These are phyloP conservation scores for Tiliqua scincoides DNA, from an alignment of 2,113 vertebrate species.

Conservation along the genomic window DNA sequence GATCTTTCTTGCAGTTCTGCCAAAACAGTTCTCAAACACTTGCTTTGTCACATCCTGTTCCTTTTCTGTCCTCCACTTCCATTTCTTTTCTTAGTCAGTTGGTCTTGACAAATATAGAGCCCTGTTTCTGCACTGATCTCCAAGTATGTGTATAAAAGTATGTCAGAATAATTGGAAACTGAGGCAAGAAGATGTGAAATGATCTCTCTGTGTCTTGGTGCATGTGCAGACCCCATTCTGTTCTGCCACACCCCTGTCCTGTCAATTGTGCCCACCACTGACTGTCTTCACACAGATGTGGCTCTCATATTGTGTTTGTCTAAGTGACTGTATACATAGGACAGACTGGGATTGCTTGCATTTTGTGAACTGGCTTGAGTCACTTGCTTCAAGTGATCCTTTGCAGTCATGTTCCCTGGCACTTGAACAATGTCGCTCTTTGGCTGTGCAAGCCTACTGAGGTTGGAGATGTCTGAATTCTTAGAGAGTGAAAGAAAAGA, in stretches of 20 bases:
- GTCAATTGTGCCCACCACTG: neutral
- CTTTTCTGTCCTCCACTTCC: neutral
- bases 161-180: neutral
- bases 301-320: neutral
- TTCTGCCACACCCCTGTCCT: neutral
- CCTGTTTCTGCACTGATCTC: neutral
- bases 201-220: neutral
- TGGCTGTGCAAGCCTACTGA: neutral
- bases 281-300: neutral
- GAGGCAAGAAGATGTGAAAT: neutral
- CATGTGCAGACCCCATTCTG: neutral
- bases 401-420: neutral
- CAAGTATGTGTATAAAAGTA: neutral
- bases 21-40: neutral
- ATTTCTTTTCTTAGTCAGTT: neutral
- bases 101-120: neutral
- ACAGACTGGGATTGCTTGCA: neutral
- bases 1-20: neutral
- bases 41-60: neutral
- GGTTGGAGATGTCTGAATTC: neutral
- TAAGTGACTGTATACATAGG: neutral
- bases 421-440: neutral
- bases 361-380: neutral
- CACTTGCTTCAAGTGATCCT: neutral
- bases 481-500: neutral